Evolutionary conservation across 2,888 invertebrate genomes (phyloP), one percentile per base, ranked within the genome.

Genomic region (Nomada hirtipes): DNA sequence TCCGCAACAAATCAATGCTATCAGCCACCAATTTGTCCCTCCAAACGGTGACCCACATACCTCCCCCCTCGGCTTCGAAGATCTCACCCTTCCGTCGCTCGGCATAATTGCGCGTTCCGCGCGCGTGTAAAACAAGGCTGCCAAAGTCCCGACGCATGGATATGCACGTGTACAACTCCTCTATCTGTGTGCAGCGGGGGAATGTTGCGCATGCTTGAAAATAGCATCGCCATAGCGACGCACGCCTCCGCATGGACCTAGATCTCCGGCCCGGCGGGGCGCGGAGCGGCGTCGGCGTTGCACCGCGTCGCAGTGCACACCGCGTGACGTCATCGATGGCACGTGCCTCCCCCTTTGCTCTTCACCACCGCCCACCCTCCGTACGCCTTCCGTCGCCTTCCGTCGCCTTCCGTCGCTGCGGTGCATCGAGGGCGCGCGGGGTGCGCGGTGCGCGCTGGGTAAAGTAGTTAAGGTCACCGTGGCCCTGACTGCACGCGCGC

Each of bases 271-370:
- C 0, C 53, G 44, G 91, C 91, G 93, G 94, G 92, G 90, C 89
- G 87, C 89, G 88, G 61, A 77, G 69, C 86, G 86, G 82, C 86
- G 86, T 84, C 86, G 84, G 90, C 91, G 91, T 91, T 92, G 89
- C 94, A 95, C 94, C 92, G 94, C 94, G 94, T 94, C 94, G 95
- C 95, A 95, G 86, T 95, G 95, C 95, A 95, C 95, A 95, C 95
- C 94, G 94, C 87, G 89, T 92, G 93, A 93, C 93, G 93, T 93
- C 93, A 92, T 82, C 81, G 83, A 79, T 88, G 92, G 92, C 93
- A 93, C 93, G 93, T 93, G 93, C 90, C 92, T 85, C 91, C 82
- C 89, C 91, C 88, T 88, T 86, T 87, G 89, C 89, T 90, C 85
- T 83, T 68, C 85, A 74, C 86, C 86, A 4, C 36, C 36, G 36